Evolutionary conservation across 2,113 vertebrate genomes (phyloP).

Genomic region (Antechinus stuartii): DNA sequence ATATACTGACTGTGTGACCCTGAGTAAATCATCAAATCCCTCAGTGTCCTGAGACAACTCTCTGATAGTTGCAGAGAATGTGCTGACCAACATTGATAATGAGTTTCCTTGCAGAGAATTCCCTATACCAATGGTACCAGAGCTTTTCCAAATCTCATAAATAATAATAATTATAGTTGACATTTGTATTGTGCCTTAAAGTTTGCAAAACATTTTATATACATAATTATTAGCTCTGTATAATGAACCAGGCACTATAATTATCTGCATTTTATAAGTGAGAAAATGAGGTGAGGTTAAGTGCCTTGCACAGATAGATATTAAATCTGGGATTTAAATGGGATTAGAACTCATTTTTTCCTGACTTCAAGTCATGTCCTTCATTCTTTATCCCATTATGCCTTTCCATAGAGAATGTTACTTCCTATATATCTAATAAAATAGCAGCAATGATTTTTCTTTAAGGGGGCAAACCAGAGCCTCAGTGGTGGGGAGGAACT

Average conservation of each 20-base stretch:
- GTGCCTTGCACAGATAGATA: neutral
- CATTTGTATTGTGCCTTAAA: neutral
- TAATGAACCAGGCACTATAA: neutral
- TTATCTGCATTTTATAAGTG: neutral
- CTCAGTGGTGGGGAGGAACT: neutral
- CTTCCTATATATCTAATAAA: neutral
- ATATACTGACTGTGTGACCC: neutral
- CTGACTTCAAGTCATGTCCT: neutral
- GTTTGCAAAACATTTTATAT: neutral
- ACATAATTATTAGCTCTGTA: neutral
- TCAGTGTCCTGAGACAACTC: neutral
- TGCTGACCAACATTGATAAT: neutral
- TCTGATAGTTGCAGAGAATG: neutral
- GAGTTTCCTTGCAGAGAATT: neutral
- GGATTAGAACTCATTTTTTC: neutral
- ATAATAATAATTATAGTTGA: neutral
- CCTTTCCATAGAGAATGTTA: neutral
- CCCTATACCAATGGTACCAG: neutral
- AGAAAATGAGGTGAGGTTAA: neutral
- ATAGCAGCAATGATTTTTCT: neutral
- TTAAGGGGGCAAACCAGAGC: neutral
- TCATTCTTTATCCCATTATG: neutral
- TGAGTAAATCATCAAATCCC: neutral
- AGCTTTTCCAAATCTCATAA: neutral
- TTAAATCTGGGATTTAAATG: neutral